Evolutionary conservation across 2,888 invertebrate species (phyloP), one percentile per base, ranked within the genome.

Genomic region (Myopa testacea): DNA sequence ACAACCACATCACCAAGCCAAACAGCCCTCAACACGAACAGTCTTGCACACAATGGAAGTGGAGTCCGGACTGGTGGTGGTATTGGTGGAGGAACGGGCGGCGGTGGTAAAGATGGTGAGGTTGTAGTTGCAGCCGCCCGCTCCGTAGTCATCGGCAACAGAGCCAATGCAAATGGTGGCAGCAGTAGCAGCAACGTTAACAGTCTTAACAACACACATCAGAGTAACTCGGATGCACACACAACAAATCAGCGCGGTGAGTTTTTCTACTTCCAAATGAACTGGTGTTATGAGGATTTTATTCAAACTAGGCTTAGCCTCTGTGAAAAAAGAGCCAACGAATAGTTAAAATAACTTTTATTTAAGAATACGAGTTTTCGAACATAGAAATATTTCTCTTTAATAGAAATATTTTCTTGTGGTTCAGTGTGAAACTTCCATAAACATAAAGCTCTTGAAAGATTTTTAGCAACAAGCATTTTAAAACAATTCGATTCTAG

Each of bases 1-100:
- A 75, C 75, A 75, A 75, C 69, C 58, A 58, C 75, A 68, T 63
- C 73, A 63, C 40, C 75, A 40, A 65, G 7, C 38, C 75, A 75
- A 26, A 19, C 68, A 40, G 52, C 67, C 34, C 65, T 74, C 37
- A 74, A 50, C 63, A 52, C 74, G 26, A 75, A 65, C 26, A n/a
- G 52, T 37, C 4, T 50, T 26, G 69, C 60, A 45, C 68, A 60
- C 40, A 60, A 40, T 34, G 75, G 75, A 68, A 75, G 58, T 60
- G 69, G 69, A 60, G 8, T 38, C 16, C 60, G n/a, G 14, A 34
- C 68, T n/a, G 19, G n/a, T 4, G 68, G 60, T 19, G 75, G 55
- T 73, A 26, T 8, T 45, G 58, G 50, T 40, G 62, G 69, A 6
- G 69, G 69, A 37, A 34, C 26, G 34, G 50, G 60, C 16, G 52